phyloP scores from a whole-genome alignment of 2,888 invertebrate species.

The Prenolepis imparis region DNA sequence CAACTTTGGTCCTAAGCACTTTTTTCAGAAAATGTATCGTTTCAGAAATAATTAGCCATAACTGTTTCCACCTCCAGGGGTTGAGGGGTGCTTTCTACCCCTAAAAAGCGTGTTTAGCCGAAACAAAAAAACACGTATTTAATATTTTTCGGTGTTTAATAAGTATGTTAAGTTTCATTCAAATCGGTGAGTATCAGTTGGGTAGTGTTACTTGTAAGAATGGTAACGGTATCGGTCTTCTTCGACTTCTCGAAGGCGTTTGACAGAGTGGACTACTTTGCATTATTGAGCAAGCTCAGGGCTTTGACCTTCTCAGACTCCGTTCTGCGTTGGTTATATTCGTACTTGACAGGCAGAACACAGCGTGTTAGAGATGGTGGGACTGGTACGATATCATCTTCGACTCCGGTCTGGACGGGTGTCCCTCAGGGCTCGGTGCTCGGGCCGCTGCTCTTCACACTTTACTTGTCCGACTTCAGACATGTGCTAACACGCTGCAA shows the following conservation, averaged over 20 bases:
- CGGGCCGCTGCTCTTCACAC: neutral
- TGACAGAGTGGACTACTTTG: neutral
- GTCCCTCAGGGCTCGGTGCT: neutral
- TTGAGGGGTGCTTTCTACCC: too few species aligned
- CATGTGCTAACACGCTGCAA: neutral
- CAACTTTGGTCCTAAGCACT: too few species aligned
- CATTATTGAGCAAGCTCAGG: neutral
- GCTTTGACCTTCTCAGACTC: neutral
- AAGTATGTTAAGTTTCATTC: too few species aligned
- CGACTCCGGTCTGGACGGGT: neutral
- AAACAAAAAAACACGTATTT: too few species aligned
- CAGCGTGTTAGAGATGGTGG: neutral
- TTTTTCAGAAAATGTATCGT: too few species aligned
- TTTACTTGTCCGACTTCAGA: neutral
- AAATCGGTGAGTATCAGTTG: too few species aligned
- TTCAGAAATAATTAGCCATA: too few species aligned
- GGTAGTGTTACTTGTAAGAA: too few species aligned
- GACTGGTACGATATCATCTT: neutral
- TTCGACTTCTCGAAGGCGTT: neutral
- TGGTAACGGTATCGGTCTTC: too few species aligned
- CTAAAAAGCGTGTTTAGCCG: too few species aligned
- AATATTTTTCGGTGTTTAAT: too few species aligned
- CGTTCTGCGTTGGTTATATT: neutral
- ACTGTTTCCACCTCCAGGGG: too few species aligned
- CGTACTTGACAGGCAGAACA: neutral